These are phyloP conservation scores for Malthinus flaveolus DNA, from an alignment of 2,888 invertebrate genomes.

Conservation along the genomic window DNA sequence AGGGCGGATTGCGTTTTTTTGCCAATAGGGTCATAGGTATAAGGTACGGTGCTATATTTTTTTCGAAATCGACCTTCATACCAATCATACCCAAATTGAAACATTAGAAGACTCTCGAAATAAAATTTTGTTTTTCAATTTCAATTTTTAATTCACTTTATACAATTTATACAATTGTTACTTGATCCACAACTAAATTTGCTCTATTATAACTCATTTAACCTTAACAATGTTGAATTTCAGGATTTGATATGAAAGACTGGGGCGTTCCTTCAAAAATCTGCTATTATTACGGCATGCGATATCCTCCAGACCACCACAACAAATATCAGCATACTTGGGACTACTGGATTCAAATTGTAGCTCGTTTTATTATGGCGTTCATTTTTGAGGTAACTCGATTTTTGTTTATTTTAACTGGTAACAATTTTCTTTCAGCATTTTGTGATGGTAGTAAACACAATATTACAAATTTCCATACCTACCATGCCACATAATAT, in stretches of 20 bases:
- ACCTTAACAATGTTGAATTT: too few species aligned
- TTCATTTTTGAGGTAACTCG: conserved; percentile 62
- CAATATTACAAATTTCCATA: conserved; percentile 11
- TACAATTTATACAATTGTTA: too few species aligned
- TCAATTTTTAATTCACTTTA: too few species aligned
- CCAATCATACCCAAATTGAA: too few species aligned
- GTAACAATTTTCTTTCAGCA: conserved; percentile 4
- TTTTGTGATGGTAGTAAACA: background rate
- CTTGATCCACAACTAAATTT: too few species aligned
- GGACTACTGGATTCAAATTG: conserved; percentile 62
- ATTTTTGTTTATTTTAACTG: background rate
- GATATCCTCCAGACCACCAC: conserved; percentile 42
- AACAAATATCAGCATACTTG: conserved; percentile 51
- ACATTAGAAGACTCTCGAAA: too few species aligned
- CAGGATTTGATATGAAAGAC: conserved; percentile 39
- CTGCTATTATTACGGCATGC: conserved; percentile 53
- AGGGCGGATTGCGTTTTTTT: too few species aligned
- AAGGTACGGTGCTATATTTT: too few species aligned
- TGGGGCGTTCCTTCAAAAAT: background rate
- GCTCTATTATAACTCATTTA: too few species aligned
- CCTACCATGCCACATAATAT: background rate
- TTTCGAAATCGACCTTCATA: too few species aligned
- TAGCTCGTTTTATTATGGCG: conserved; percentile 61
- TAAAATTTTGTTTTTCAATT: too few species aligned
- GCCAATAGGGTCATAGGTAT: too few species aligned